phyloP scores from a whole-genome alignment of 2,888 invertebrate species.

The Platycheirus albimanus region DNA sequence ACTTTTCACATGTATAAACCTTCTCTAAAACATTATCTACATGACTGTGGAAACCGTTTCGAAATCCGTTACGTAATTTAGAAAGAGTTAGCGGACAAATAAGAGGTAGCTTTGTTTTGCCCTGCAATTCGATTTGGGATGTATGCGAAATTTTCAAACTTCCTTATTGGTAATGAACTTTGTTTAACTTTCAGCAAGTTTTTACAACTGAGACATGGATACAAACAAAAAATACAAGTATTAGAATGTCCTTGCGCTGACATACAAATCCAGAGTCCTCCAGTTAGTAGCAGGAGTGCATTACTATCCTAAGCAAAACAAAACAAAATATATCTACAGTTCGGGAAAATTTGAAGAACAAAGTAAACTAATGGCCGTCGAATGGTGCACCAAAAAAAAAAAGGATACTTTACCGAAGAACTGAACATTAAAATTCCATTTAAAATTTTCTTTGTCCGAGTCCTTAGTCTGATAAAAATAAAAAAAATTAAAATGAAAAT shows the following conservation, averaged over 20 bases:
- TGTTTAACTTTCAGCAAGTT: too few species aligned
- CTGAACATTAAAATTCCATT: conserved; percentile 73
- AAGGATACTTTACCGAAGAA: conserved; percentile 43
- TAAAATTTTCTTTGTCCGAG: conserved; percentile 62
- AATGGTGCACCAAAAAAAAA: conserved; percentile 44
- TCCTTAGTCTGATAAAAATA: conserved; percentile 4
- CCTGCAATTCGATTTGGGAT: too few species aligned
- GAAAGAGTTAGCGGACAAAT: too few species aligned
- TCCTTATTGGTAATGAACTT: too few species aligned
- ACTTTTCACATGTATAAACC: too few species aligned
- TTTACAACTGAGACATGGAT: neutral
- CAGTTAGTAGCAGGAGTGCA: neutral
- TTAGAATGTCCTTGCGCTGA: conserved; percentile 15
- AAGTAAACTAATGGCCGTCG: conserved; percentile 66
- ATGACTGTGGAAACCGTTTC: too few species aligned
- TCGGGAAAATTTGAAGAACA: conserved; percentile 52
- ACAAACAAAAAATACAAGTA: neutral
- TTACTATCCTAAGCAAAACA: too few species aligned
- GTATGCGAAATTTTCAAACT: too few species aligned
- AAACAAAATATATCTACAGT: conserved; percentile 1
- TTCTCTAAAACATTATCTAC: too few species aligned
- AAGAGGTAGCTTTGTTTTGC: too few species aligned
- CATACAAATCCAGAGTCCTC: conserved; percentile 15
- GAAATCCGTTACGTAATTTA: too few species aligned
- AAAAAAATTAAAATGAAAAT: conserved; percentile 15